These are phyloP conservation scores for Porites cylindrica DNA, from an alignment of 92 coral and sea anemone genomes.

Conservation along the genomic window DNA sequence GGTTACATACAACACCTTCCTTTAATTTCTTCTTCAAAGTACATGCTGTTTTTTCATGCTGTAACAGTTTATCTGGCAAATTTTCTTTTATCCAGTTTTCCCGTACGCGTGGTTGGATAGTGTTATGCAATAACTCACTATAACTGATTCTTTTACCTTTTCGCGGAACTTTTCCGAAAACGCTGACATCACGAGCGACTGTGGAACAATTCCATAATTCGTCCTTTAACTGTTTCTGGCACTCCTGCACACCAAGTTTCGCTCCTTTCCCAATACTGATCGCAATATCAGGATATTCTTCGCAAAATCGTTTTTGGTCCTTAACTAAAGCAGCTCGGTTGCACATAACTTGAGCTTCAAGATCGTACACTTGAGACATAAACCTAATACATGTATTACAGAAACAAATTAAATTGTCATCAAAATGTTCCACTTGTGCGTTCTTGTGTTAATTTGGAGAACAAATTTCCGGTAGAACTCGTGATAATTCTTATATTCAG, in stretches of 20 bases:
- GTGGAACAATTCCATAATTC: conserved; percentile 99
- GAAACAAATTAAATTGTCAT: not conserved
- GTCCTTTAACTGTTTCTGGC: conserved; percentile 84
- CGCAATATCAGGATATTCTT: conserved; percentile 94
- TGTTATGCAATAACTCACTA: too few relatives aligned
- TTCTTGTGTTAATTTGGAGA: not conserved
- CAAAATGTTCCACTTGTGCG: not conserved
- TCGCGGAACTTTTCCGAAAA: conserved; percentile 92
- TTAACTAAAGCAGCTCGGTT: conserved; percentile 83
- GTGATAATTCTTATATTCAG: too few relatives aligned
- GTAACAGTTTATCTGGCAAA: too few relatives aligned
- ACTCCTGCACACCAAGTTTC: conserved; percentile 83
- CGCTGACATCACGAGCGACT: conserved; percentile 77
- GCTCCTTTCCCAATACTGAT: conserved; percentile 95
- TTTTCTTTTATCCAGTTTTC: too few relatives aligned
- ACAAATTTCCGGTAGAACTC: too few relatives aligned
- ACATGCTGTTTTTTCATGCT: too few relatives aligned
- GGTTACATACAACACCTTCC: too few relatives aligned
- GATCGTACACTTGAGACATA: conserved; percentile 88
- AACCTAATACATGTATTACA: conserved; percentile 56
- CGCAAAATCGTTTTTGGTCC: conserved; percentile 85
- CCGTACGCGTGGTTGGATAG: too few relatives aligned
- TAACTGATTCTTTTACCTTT: conserved; percentile 59
- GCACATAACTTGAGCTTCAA: conserved; percentile 95
- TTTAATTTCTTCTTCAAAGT: too few relatives aligned